A percentile compares a stretch with the other conserved stretches of the same genome.
These are phyloP conservation scores for Isichthys henryi DNA, from an alignment of 2,113 vertebrate genomes.

Conservation along the genomic window DNA sequence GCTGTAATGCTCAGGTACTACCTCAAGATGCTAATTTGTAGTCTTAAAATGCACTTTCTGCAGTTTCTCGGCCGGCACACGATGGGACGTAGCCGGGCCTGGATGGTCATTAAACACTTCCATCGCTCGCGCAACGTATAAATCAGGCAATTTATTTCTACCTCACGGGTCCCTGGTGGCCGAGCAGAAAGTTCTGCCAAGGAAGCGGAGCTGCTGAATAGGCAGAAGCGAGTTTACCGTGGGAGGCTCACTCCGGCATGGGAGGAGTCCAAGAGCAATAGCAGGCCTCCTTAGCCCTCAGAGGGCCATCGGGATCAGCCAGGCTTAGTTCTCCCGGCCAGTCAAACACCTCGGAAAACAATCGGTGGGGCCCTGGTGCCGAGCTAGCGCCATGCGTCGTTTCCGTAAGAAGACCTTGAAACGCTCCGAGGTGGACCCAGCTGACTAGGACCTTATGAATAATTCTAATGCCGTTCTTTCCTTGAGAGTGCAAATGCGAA, in stretches of 20 bases:
- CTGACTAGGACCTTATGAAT: conserved; percentile 52
- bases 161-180: conserved; percentile 53
- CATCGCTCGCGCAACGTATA: conserved; percentile 47
- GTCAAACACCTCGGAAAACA: conserved; percentile 32
- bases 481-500: conserved; percentile 32
- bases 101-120: conserved; percentile 54
- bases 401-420: conserved; percentile 48
- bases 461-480: conserved; percentile 42
- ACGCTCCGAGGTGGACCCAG: conserved; percentile 40
- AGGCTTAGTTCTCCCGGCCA: conserved; percentile 54
- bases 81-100: conserved; percentile 38
- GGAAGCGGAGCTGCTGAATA: conserved; percentile 49
- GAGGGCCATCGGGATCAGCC: conserved; percentile 61
- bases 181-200: conserved; percentile 51
- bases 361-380: neutral
- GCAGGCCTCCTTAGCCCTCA: conserved; percentile 45
- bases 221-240: conserved; percentile 42
- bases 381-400: conserved; percentile 35
- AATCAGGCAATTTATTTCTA: conserved; percentile 58
- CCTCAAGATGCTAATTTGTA: conserved; percentile 5
- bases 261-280: conserved; percentile 49
- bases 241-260: conserved; percentile 45
- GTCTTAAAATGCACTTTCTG: conserved; percentile 5
- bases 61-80: neutral
- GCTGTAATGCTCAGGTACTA: neutral